Conservation (phyloP, 2,797 vertebrate species). For the Falco novaeseelandiae region DNA sequence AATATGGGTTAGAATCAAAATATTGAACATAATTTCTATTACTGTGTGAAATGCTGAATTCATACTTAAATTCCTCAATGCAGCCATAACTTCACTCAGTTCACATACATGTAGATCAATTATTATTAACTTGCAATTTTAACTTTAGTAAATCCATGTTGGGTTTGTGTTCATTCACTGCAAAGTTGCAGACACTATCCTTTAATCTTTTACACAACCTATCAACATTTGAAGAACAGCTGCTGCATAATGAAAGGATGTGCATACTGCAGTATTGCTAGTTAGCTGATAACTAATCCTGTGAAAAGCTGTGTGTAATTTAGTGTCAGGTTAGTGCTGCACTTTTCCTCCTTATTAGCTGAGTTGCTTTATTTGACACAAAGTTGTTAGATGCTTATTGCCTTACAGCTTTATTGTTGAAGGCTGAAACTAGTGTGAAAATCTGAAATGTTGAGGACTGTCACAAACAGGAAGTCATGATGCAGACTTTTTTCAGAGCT, state of each 20-base stretch:
- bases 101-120: not conserved
- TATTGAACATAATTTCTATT: not conserved
- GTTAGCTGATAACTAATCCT: not conserved
- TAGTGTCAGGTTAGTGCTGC: not conserved
- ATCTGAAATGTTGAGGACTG: not conserved
- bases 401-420: not conserved
- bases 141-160: not conserved
- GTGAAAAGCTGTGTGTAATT: not conserved
- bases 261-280: not conserved
- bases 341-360: not conserved
- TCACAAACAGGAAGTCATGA: not conserved
- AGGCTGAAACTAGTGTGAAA: not conserved
- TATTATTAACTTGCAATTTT: not conserved
- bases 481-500: not conserved
- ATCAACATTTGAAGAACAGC: not conserved
- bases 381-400: not conserved
- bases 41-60: not conserved
- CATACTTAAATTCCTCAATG: not conserved
- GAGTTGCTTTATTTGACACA: not conserved
- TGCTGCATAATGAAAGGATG: not conserved
- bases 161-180: not conserved
- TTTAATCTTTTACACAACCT: not conserved
- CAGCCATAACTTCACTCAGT: not conserved
- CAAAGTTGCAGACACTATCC: not conserved
- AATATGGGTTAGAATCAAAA: not conserved